Conservation (phyloP, 1,140 invertebrate genomes). For the Philopotamus ludificatus region DNA sequence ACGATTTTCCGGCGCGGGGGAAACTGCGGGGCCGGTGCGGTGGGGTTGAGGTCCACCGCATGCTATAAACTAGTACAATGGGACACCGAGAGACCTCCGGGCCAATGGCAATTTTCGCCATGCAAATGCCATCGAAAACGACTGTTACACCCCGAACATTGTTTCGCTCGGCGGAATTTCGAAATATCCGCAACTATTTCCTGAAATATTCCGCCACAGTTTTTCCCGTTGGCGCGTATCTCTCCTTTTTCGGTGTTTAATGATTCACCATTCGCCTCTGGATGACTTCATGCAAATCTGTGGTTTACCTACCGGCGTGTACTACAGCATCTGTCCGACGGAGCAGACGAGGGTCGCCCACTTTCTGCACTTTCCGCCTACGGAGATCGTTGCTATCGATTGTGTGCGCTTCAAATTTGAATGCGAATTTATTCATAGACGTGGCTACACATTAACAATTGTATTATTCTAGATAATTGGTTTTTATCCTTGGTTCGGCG, state of each 20-base stretch:
- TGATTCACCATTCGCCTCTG: neutral
- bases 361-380: neutral
- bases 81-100: constrained; percentile 16
- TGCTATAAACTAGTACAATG: constrained; percentile 29
- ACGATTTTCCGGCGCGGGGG: constrained; percentile 10
- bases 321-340: too few relatives aligned
- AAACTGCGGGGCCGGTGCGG: constrained; percentile 14
- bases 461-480: too few relatives aligned
- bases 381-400: neutral
- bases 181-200: neutral
- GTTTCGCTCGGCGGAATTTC: neutral
- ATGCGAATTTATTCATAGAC: neutral
- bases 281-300: too few relatives aligned
- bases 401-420: neutral
- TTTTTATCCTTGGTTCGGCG: too few relatives aligned
- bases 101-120: constrained; percentile 18
- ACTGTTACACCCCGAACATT: constrained; percentile 4
- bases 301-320: too few relatives aligned
- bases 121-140: constrained; percentile 12
- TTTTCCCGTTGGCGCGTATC: neutral
- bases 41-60: constrained; percentile 30
- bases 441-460: neutral
- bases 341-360: neutral
- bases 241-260: neutral
- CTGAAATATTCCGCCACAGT: constrained; percentile 9